Conservation (phyloP, 2,113 vertebrate species). For the Pachyramphus minor region DNA sequence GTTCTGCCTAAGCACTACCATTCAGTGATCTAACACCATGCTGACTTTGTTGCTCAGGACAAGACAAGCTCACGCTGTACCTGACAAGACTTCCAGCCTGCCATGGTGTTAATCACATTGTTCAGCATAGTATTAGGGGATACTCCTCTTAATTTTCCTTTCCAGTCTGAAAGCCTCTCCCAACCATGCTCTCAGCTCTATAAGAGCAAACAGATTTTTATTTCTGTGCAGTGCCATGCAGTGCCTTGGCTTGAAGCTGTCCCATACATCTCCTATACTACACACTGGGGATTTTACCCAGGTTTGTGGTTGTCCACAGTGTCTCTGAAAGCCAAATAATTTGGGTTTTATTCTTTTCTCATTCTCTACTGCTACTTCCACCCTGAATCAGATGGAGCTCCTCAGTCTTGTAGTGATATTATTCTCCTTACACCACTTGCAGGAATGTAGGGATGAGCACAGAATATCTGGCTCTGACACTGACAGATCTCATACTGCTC, state of each 20-base stretch:
- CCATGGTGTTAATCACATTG: not conserved
- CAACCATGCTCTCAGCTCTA: not conserved
- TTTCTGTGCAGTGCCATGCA: not conserved
- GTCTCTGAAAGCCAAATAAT: not conserved
- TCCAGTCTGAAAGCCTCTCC: not conserved
- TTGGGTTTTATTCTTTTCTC: not conserved
- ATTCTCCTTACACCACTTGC: not conserved
- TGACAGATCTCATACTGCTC: conserved; percentile 71
- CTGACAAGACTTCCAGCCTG: not conserved
- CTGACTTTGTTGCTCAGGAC: not conserved
- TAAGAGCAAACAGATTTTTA: not conserved
- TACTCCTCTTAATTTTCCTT: not conserved
- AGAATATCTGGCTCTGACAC: conserved; percentile 62
- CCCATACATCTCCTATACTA: not conserved
- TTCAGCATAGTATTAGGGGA: not conserved
- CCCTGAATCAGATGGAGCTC: not conserved
- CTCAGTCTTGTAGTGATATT: not conserved
- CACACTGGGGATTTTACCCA: not conserved
- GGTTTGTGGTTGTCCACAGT: not conserved
- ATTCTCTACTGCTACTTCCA: not conserved
- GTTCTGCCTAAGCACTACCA: not conserved
- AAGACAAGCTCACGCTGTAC: not conserved
- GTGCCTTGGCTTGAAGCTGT: not conserved
- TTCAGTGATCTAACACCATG: not conserved
- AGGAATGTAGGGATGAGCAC: not conserved